Evolutionary conservation across 2,888 invertebrate genomes (phyloP).

Genomic region (Lepidocyrtoides sp.): DNA sequence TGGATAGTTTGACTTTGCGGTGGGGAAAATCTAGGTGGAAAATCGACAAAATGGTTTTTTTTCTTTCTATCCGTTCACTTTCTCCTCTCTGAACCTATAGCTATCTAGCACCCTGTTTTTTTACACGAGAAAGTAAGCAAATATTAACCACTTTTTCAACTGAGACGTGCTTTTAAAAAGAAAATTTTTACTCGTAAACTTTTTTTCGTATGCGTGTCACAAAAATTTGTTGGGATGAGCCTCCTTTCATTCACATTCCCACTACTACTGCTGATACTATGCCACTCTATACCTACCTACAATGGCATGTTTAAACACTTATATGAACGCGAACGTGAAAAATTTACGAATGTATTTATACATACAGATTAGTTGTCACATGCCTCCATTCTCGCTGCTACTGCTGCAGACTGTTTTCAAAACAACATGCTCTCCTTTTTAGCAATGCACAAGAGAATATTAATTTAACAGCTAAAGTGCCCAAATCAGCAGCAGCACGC

Average conservation of each 20-base stretch:
- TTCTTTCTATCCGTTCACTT: not conserved
- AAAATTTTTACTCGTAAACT: not conserved
- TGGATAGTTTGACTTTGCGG: slow-evolving; percentile 62
- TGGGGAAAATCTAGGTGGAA: slow-evolving; percentile 44
- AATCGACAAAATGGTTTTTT: slow-evolving; percentile 54
- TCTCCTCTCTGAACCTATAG: too few species aligned
- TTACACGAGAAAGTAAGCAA: too few species aligned
- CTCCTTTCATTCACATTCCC: slow-evolving; percentile 1
- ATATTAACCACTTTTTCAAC: slow-evolving; percentile 18
- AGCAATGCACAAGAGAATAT: not conserved
- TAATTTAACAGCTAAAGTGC: not conserved
- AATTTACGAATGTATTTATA: not conserved
- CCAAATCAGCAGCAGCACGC: slow-evolving; percentile 25
- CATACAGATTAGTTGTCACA: slow-evolving; percentile 4
- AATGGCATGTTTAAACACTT: not conserved
- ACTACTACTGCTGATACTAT: not conserved
- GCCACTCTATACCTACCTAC: too few species aligned
- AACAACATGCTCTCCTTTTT: slow-evolving; percentile 12
- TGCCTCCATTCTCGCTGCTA: too few species aligned
- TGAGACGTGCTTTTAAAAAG: slow-evolving; percentile 36
- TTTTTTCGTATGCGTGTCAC: slow-evolving; percentile 68
- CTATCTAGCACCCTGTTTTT: too few species aligned
- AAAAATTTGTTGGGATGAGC: slow-evolving; percentile 58
- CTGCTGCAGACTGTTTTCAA: not conserved
- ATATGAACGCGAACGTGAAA: too few species aligned